These are phyloP conservation scores for Temnothorax longispinosus DNA, from an alignment of 1,140 invertebrate species.

Conservation along the genomic window DNA sequence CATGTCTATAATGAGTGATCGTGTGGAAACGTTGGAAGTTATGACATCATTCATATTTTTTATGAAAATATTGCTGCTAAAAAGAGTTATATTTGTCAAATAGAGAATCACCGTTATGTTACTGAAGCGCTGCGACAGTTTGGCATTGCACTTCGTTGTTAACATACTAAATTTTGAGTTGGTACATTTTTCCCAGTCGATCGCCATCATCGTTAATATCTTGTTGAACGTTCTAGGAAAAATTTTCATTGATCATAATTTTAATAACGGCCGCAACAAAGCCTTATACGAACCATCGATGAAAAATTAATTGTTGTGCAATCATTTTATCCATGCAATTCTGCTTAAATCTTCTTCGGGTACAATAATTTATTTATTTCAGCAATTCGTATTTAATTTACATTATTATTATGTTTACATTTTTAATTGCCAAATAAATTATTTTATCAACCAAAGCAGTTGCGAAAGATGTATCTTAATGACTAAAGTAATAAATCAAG, in stretches of 20 bases:
- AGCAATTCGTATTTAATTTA: slow-evolving; percentile 1
- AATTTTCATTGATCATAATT: background rate
- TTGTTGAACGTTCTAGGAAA: slow-evolving; percentile 23
- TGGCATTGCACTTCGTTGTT: background rate
- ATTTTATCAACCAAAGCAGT: background rate
- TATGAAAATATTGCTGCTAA: background rate
- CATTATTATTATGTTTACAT: background rate
- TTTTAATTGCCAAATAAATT: background rate
- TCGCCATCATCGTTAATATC: slow-evolving; percentile 31
- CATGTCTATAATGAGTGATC: background rate
- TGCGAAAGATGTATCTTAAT: no score
- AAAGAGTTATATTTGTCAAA: background rate
- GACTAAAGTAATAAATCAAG: background rate
- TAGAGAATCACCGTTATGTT: slow-evolving; percentile 6
- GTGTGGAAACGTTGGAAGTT: slow-evolving; percentile 8
- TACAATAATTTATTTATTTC: slow-evolving; percentile 5
- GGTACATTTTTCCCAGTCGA: slow-evolving; percentile 6
- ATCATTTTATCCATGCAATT: background rate
- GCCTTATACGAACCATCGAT: background rate
- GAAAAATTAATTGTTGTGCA: background rate
- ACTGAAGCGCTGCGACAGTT: background rate
- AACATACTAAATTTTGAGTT: slow-evolving; percentile 5
- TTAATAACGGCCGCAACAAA: background rate
- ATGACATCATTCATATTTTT: background rate
- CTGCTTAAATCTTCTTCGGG: no score